phyloP scores from a whole-genome alignment of 2,113 vertebrate genomes.

The Electrona antarctica region DNA sequence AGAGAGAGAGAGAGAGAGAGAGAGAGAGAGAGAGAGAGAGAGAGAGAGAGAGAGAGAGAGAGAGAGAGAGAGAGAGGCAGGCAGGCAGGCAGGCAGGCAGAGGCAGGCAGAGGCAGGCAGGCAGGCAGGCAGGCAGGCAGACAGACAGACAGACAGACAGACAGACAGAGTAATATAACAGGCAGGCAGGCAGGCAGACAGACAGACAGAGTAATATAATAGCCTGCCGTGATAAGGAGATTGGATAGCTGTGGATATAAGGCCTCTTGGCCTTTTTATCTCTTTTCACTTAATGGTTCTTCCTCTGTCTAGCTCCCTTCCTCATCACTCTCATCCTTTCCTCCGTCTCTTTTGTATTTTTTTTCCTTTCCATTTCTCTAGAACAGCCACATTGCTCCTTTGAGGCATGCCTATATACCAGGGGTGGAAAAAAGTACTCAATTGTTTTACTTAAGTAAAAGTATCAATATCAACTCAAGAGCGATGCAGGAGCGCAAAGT shows the following conservation, averaged over 20 bases:
- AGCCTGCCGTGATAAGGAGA: neutral
- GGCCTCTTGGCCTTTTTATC: neutral
- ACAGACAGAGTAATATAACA: no score
- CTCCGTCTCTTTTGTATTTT: neutral
- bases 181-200: neutral
- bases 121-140: no score
- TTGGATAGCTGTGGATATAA: neutral
- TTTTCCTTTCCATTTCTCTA: neutral
- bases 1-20: neutral
- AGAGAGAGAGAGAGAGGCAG: no score
- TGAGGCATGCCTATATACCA: neutral
- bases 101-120: no score
- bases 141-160: no score
- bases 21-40: no score
- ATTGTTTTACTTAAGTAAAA: no score
- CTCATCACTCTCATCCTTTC: neutral
- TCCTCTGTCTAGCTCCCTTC: neutral
- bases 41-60: no score
- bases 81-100: no score
- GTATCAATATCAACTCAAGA: no score
- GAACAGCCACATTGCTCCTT: neutral
- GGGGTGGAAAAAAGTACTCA: no score
- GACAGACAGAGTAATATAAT: neutral
- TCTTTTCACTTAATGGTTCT: conserved; percentile 16
- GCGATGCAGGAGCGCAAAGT: no score